Evolutionary conservation across 2,797 vertebrate genomes (phyloP).

Genomic region (Phataginus tetradactyla): DNA sequence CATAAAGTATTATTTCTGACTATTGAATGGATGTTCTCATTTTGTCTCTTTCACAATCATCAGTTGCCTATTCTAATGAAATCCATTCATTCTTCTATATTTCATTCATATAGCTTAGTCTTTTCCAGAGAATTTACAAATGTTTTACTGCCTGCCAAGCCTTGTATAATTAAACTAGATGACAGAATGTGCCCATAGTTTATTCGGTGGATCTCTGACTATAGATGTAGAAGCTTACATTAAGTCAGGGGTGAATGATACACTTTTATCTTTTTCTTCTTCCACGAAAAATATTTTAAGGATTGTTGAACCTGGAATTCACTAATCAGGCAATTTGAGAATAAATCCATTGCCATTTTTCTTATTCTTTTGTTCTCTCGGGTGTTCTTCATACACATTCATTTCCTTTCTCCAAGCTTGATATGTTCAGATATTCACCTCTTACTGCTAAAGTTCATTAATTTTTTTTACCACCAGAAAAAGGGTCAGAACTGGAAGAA

Average conservation of each 20-base stretch:
- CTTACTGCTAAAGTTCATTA: neutral
- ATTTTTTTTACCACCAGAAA: neutral
- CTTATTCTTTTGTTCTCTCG: slow-evolving; percentile 13
- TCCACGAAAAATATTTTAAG: slow-evolving; percentile 30
- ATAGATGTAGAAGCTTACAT: neutral
- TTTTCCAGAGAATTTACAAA: slow-evolving; percentile 64
- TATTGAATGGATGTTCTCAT: slow-evolving; percentile 60
- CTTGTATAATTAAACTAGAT: slow-evolving; percentile 49
- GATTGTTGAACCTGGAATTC: slow-evolving; percentile 6
- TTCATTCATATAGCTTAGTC: slow-evolving; percentile 50
- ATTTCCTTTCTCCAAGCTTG: slow-evolving; percentile 46
- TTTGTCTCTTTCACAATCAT: slow-evolving; percentile 49
- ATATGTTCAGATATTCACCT: slow-evolving; percentile 14
- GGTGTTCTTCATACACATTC: neutral
- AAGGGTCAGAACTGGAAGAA: neutral
- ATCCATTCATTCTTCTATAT: slow-evolving; percentile 57
- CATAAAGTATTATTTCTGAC: slow-evolving; percentile 64
- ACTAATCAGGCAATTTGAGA: slow-evolving; percentile 21
- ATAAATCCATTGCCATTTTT: slow-evolving; percentile 26
- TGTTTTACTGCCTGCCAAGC: slow-evolving; percentile 48
- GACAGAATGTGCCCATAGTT: slow-evolving; percentile 33
- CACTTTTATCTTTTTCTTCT: neutral
- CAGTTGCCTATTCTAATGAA: slow-evolving; percentile 60
- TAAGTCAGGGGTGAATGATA: slow-evolving; percentile 34
- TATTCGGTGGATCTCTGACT: slow-evolving; percentile 33